Conservation (phyloP, 2,888 invertebrate genomes). For the Leucophenga montana region DNA sequence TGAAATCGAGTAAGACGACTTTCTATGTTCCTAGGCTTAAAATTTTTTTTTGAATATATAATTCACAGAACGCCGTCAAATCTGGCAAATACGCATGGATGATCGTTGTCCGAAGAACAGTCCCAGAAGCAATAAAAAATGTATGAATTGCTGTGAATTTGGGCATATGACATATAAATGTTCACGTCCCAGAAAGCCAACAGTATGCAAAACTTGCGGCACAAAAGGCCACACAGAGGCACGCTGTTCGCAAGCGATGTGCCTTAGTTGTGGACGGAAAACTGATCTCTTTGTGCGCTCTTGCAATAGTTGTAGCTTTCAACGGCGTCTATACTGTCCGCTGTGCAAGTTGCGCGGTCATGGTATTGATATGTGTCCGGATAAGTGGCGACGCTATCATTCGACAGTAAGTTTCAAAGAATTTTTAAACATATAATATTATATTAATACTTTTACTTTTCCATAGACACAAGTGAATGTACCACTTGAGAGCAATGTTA, state of each 20-base stretch:
- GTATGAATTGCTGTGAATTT: slow-evolving; percentile 78
- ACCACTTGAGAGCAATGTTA: slow-evolving; percentile 59
- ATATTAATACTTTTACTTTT: background rate
- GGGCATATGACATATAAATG: slow-evolving; percentile 80
- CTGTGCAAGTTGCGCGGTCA: slow-evolving; percentile 81
- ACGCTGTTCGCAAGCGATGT: slow-evolving; percentile 81
- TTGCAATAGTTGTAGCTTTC: slow-evolving; percentile 77
- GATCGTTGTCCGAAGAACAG: slow-evolving; percentile 63
- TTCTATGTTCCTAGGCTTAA: background rate
- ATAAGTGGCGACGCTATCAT: slow-evolving; percentile 84
- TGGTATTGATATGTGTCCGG: slow-evolving; percentile 78
- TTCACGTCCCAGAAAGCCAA: slow-evolving; percentile 75
- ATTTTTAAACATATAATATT: no score
- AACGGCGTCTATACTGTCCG: slow-evolving; percentile 73
- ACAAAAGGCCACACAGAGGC: slow-evolving; percentile 78
- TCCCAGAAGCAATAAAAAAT: slow-evolving; percentile 73
- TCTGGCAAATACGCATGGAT: slow-evolving; percentile 65
- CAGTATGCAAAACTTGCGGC: slow-evolving; percentile 82
- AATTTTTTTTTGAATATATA: background rate
- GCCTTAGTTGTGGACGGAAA: slow-evolving; percentile 82
- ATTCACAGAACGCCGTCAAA: slow-evolving; percentile 43
- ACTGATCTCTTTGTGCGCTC: slow-evolving; percentile 76
- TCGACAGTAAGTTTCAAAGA: slow-evolving; percentile 80
- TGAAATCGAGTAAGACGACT: no score
- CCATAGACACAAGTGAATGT: slow-evolving; percentile 74